Evolutionary conservation across 2,888 invertebrate genomes (phyloP), one percentile per base, ranked within the genome.

Genomic region (Gryllus longicercus): DNA sequence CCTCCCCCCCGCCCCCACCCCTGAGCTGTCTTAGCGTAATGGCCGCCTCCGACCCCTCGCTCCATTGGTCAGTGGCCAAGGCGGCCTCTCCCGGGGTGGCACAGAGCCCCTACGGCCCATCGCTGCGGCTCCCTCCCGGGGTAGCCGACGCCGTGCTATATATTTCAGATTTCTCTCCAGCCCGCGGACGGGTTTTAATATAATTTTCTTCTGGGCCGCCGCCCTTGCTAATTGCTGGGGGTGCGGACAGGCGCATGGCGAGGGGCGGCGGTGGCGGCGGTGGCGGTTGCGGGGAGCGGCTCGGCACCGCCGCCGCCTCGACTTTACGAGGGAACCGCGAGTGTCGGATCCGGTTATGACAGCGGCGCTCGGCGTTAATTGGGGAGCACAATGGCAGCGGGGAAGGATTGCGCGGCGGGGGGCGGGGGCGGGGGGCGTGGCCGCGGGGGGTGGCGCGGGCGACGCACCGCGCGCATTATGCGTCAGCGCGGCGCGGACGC

Each of bases 161-260:
- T 38, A 38, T 38, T 38, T 38, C 38, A 38, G 38, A 38, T 63
- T n/a, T 63, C 63, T 63, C 63, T 63, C 16, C 63, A 63, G 63
- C 63, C 63, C 63, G n/a, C 63, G 63, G 63, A 63, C 63, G 63
- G 63, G 63, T 63, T 63, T 63, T 63, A 63, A 63, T 63, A 63
- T 63, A 63, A 63, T 63, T 63, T 63, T 63, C 63, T 63, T 63
- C 63, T 63, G 63, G n/a, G 63, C 63, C n/a, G 63, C 63, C n/a
- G 63, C 63, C 63, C n/a, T 63, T 63, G 16, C 63, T 63, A 63
- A 63, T 63, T 63, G 63, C 63, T 18, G 63, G n/a, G 63, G 63
- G 63, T 63, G 63, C 63, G 38, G 38, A 38, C 38, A 38, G 38
- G 38, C 38, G 38, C 38, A 38, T 38, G 38, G 38, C 4, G 38